These are phyloP conservation scores for Lutraria lutraria DNA, from an alignment of 2,888 invertebrate species.

Conservation along the genomic window DNA sequence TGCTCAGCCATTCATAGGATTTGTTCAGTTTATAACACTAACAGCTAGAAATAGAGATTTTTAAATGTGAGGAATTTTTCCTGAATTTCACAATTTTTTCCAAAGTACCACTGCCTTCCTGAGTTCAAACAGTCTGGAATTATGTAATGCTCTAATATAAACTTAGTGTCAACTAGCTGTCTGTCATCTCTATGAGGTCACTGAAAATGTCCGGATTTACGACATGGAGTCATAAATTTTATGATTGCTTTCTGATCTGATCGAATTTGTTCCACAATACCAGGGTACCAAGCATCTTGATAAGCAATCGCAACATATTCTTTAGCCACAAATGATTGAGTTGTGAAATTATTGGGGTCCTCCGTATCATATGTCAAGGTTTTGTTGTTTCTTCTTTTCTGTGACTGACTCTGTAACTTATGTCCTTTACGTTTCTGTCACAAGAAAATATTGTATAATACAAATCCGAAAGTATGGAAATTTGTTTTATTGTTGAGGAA, in stretches of 20 bases:
- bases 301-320: conserved; percentile 46
- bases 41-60: too few relatives aligned
- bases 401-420: too few relatives aligned
- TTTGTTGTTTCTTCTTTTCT: too few relatives aligned
- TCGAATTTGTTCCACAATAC: conserved; percentile 18
- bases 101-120: conserved; percentile 38
- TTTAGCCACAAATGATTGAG: not conserved
- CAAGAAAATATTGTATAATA: too few relatives aligned
- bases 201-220: conserved; percentile 25
- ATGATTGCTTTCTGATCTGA: not conserved
- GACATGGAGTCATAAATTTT: too few relatives aligned
- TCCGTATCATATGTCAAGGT: too few relatives aligned
- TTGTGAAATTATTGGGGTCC: not conserved
- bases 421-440: too few relatives aligned
- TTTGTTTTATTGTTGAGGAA: too few relatives aligned
- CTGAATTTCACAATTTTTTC: not conserved
- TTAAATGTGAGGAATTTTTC: too few relatives aligned
- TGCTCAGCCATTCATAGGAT: too few relatives aligned
- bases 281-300: conserved; percentile 46
- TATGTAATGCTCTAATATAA: conserved; percentile 22
- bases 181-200: conserved; percentile 40
- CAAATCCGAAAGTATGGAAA: too few relatives aligned
- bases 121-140: conserved; percentile 38
- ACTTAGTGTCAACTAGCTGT: conserved; percentile 21
- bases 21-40: too few relatives aligned